These are phyloP conservation scores for Scaptomyza reducta DNA, from an alignment of 2,888 invertebrate genomes.

Conservation along the genomic window DNA sequence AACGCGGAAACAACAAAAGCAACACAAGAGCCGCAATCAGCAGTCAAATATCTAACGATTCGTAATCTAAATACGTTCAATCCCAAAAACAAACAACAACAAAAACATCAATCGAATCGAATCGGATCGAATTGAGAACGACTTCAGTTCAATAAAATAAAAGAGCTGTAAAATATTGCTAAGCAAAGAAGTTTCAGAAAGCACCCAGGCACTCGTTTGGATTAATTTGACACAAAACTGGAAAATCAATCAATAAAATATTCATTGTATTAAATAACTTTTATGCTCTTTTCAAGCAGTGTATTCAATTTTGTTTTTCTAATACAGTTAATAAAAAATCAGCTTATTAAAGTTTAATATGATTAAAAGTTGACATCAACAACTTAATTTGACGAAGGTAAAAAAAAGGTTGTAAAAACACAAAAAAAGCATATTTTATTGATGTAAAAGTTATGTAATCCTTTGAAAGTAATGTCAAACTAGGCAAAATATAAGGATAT, in stretches of 20 bases:
- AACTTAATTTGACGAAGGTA: no score
- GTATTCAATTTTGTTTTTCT: no score
- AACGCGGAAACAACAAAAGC: conserved; percentile 1
- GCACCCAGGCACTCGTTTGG: background rate
- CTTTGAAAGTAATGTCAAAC: no score
- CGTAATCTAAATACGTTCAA: conserved; percentile 35
- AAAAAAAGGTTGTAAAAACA: no score
- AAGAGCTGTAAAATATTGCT: conserved; percentile 23
- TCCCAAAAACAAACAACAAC: conserved; percentile 19
- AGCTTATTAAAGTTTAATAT: no score
- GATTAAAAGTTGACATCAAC: no score
- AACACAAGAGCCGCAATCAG: conserved; percentile 29
- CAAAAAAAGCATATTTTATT: no score
- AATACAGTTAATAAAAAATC: no score
- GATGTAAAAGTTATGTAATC: no score
- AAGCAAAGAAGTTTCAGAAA: conserved; percentile 24
- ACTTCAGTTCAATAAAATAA: conserved; percentile 13
- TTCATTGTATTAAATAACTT: conserved; percentile 13
- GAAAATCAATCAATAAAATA: conserved; percentile 35
- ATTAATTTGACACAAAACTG: conserved; percentile 17
- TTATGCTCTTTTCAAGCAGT: no score
- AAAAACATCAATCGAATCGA: background rate
- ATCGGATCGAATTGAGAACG: background rate
- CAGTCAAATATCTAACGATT: conserved; percentile 28
- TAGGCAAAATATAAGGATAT: no score